Evolutionary conservation across 30 jellyfish, hydroid and myxozoan species (phyloP).

Genomic region (Pseudorhiza aurosa): DNA sequence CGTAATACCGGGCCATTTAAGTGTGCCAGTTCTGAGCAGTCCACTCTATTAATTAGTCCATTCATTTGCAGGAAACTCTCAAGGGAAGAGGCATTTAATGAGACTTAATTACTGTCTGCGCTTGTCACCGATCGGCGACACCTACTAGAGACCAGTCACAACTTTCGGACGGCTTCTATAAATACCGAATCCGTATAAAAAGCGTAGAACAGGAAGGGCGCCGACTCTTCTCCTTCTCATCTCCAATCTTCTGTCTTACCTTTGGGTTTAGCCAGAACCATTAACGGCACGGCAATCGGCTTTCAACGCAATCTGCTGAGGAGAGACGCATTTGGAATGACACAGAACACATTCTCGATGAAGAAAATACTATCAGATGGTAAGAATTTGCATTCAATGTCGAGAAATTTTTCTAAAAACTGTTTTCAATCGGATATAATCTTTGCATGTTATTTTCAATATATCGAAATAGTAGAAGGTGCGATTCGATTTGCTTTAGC

Average conservation of each 20-base stretch:
- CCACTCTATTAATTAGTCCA: slow-evolving; percentile 2
- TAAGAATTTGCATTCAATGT: too few species aligned
- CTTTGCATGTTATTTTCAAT: too few species aligned
- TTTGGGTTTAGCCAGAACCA: too few species aligned
- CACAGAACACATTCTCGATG: slow-evolving; percentile 88
- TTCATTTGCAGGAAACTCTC: slow-evolving; percentile 50
- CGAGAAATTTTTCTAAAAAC: too few species aligned
- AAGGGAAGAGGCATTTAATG: slow-evolving; percentile 41
- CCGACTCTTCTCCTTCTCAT: not conserved
- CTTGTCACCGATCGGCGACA: slow-evolving; percentile 67
- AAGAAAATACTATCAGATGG: slow-evolving; percentile 76
- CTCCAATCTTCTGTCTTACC: not conserved
- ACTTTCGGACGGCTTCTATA: slow-evolving; percentile 23
- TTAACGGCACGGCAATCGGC: too few species aligned
- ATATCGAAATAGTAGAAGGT: too few species aligned
- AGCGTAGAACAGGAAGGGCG: not conserved
- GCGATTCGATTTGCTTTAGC: too few species aligned
- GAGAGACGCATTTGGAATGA: slow-evolving; percentile 59
- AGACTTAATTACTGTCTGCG: slow-evolving; percentile 55
- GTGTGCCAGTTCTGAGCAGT: too few species aligned
- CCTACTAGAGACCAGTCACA: slow-evolving; percentile 56
- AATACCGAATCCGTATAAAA: slow-evolving; percentile 17
- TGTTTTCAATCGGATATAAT: too few species aligned
- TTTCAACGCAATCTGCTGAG: too few species aligned
- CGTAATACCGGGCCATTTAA: too few species aligned